phyloP scores from a whole-genome alignment of 2,797 vertebrate genomes.

The Chaetodon trifasciatus region DNA sequence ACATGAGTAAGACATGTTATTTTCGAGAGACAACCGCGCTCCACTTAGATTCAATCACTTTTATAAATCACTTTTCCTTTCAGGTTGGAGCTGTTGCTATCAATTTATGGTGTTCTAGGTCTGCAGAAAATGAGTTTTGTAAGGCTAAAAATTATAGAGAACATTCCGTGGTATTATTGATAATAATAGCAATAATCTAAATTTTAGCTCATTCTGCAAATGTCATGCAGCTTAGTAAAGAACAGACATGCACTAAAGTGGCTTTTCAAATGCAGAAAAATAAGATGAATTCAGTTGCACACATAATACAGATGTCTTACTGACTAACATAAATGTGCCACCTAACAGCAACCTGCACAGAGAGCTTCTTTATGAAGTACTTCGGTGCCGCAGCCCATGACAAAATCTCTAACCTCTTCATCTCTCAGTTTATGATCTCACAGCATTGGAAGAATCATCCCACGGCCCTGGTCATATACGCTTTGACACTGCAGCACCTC shows the following conservation, averaged over 20 bases:
- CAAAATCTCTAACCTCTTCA: constrained; percentile 22
- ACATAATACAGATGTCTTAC: constrained; percentile 12
- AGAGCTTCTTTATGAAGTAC: constrained; percentile 25
- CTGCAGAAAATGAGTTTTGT: constrained; percentile 18
- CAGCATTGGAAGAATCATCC: constrained; percentile 3
- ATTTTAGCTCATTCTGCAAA: constrained; percentile 38
- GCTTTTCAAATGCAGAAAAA: not conserved
- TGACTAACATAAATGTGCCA: constrained; percentile 3
- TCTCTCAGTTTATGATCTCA: constrained; percentile 51
- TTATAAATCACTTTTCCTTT: constrained; percentile 41
- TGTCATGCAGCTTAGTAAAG: constrained; percentile 31
- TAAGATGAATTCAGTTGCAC: constrained; percentile 7
- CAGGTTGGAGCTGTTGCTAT: constrained; percentile 20
- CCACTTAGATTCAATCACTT: constrained; percentile 39
- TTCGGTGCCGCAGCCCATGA: not conserved
- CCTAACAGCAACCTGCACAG: not conserved
- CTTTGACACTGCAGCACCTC: constrained; percentile 30
- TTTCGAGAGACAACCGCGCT: constrained; percentile 40
- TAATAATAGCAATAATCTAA: constrained; percentile 39
- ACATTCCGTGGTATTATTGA: constrained; percentile 28
- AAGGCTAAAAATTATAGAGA: constrained; percentile 33
- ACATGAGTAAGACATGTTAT: not conserved
- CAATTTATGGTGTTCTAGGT: constrained; percentile 33
- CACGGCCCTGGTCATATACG: constrained; percentile 13
- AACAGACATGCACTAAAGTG: not conserved